These are phyloP conservation scores for Heliocidaris tuberculata DNA, from an alignment of 35 echinoderm and acorn worm species.

Conservation along the genomic window DNA sequence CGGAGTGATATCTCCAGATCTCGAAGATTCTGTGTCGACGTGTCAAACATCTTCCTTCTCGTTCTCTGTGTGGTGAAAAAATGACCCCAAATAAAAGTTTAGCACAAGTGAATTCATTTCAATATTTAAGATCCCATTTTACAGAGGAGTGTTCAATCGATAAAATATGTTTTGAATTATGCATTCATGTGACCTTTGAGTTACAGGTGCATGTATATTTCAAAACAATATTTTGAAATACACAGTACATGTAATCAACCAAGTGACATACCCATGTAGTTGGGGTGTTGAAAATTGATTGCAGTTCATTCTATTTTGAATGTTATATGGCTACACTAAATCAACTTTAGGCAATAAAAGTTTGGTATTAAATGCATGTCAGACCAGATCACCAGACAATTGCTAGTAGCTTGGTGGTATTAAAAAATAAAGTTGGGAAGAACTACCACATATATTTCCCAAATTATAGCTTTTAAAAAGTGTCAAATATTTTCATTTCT, in stretches of 20 bases:
- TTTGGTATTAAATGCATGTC: no score
- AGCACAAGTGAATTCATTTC: background rate
- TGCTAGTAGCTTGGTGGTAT: no score
- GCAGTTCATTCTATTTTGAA: no score
- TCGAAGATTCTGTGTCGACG: conserved; percentile 92
- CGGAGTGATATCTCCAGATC: conserved; percentile 96
- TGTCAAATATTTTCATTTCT: no score
- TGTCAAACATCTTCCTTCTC: conserved; percentile 96
- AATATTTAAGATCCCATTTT: background rate
- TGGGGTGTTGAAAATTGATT: background rate
- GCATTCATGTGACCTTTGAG: background rate
- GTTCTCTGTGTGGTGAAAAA: conserved; percentile 77
- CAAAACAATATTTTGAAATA: no score
- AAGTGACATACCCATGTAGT: background rate
- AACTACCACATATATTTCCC: no score
- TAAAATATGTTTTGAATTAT: background rate
- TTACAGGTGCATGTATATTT: no score
- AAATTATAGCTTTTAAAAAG: no score
- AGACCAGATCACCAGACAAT: no score
- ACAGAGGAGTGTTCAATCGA: background rate
- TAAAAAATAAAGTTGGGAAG: no score
- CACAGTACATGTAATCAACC: background rate
- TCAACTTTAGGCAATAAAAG: no score
- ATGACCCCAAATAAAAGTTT: background rate
- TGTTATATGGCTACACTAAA: no score